Base-by-base conservation (phyloP, 2,888 invertebrate species). In the Listrodromus nycthemerus region DNA sequence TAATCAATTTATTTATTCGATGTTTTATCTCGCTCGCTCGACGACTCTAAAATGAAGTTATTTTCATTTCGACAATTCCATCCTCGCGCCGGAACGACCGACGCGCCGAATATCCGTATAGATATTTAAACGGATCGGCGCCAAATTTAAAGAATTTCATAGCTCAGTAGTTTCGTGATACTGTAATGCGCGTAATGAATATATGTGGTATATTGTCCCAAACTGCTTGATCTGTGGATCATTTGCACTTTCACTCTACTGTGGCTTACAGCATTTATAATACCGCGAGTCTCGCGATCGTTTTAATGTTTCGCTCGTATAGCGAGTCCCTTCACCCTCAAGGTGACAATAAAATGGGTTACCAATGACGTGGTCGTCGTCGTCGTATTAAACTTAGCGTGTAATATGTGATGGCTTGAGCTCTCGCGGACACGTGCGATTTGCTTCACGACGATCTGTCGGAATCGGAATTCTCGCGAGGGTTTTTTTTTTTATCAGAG, bases 301-400 rank as follows among this genome's bases (percentile, higher is more conserved):
- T 85, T 81, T 86, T 67, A 84, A 77, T 37, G 74, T 78, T 73
- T 58, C 52, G 70, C 55, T 55, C 82, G 66, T 77, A 77, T 81
- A 84, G 69, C 86, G 61, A 84, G 78, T 87, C 87, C 87, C 87
- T 87, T 87, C 87, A 87, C 87, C 87, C 85, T 87, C 87, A 87
- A 87, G 87, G 87, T 87, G 87, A 87, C 87, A 87, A 85, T 86
- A 87, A 87, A 87, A 87, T 87, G 87, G 87, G 87, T 87, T 87
- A 87, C 82, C 79, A 82, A 76, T 85, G 86, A 86, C 87, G 85
- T 71, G 81, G 82, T 81, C 76, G 63, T 80, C 27, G 71, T 74
- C 30, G 19, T 48, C 27, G 79, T 61, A 78, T 79, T 80, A 80
- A 71, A 78, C 24, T 55, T 50, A 73, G 50, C 74, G 48, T 80